Base-by-base conservation (phyloP, 1,140 invertebrate genomes). In the Patella vulgata region DNA sequence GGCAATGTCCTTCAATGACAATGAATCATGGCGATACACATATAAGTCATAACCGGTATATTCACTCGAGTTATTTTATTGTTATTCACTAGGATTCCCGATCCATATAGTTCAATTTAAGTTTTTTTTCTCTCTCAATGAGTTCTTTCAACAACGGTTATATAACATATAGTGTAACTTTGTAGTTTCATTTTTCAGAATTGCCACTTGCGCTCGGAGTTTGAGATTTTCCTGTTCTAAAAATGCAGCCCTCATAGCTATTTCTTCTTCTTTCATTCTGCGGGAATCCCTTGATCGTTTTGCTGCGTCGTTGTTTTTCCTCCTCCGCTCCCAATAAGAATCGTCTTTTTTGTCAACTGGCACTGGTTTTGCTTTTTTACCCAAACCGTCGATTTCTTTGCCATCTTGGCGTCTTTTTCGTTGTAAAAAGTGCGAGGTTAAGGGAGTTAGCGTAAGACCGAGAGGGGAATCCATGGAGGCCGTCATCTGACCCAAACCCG, bases 241-340 rank as follows among this genome's bases (percentile, higher is more conserved):
- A 66, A 91, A 95, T 0, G 91, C 90, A 0, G 93, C 92, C 55
- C 93, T 85, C 33, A 97, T 91, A 0, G 95, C 93, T 19, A 97
- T 92, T 76, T 95, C 92, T 60, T 97, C 93, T 79, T 98, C 96
- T 78, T 97, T 95, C 14, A 90, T 88, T 70, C 94, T 87, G 56
- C 96, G 86, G 0, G 93, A 90, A 73, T 98, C 95, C 40, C 96
- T 87, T 0, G 94, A 97, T 57, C 94, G 87, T 82, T 98, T 99
- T 0, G 96, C 96, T 21, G 96, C 96, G 68, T 92, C 93, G 80
- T 98, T 98, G 79, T 99, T 98, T 79, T 96, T 96, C 58, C 91
- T 88, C 11, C 96, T 85, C 59, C 94, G 87, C 75, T 95, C 93
- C 85, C 90, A 91, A 77, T 98, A 98, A 0, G 90, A 90, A 0